Base-by-base conservation (phyloP, 2,888 invertebrate species). In the Lissocephala sabroskyi region DNA sequence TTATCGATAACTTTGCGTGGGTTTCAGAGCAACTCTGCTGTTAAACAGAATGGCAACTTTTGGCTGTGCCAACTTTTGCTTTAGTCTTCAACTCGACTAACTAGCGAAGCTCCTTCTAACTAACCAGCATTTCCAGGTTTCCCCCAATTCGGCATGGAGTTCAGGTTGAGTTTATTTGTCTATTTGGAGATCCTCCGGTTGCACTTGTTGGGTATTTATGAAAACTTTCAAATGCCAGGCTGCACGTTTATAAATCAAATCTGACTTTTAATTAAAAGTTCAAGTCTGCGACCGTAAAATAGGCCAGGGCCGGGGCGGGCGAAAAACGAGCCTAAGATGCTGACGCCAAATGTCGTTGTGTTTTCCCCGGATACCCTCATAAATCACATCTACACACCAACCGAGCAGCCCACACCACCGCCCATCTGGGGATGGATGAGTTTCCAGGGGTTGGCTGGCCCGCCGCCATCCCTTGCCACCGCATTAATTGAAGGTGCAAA, bases 231-330 rank as follows among this genome's bases (percentile, higher is more conserved):
- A 63, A 59, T 63, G 59, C 53, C n/a, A n/a, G n/a, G n/a, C n/a
- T 33, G 60, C 43, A 57, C 50, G 50, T 64, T 65, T 66, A 74
- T 79, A 77, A 77, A 79, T 77, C 77, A 79, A 66, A 78, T 59
- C 61, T 76, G 76, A 68, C 73, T 73, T 77, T 77, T 77, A 79
- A 77, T 77, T 79, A 79, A 75, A 77, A 77, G 64, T 66, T 66
- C 63, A 76, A 62, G 62, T 47, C 56, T 52, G 23, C 7, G 7
- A 23, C 7, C 7, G 3, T 23, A 23, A 23, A 23, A 23, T 23
- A 5, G 3, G 3, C 7, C 23, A 23, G 7, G 23, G 7, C 4
- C 7, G 3, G 49, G 52, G 57, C 45, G 37, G n/a, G n/a, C n/a
- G n/a, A n/a, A n/a, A n/a, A n/a, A n/a, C n/a, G n/a, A n/a, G 56